Evolutionary conservation across 2,797 vertebrate genomes (phyloP), one percentile per base, ranked within the genome.

Genomic region (Onychomys leucogaster): DNA sequence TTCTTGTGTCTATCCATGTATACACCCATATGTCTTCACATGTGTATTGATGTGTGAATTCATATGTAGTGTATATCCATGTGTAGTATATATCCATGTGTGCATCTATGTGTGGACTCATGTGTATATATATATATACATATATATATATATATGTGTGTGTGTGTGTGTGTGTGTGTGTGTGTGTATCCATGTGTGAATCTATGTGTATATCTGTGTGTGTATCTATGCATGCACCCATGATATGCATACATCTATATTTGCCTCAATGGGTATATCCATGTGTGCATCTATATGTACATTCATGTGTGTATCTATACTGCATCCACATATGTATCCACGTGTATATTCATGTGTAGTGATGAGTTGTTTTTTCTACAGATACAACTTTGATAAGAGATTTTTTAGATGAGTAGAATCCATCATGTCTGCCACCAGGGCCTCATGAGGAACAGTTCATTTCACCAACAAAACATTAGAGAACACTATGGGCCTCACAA

Each of bases 181-280:
- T n/a, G n/a, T n/a, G n/a, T n/a, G n/a, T 23, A 14, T 34, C 32
- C 32, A 6, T 85, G 41, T 27, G 2, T 49, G 6, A 5, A 52
- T 71, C 46, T 4, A n/a, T n/a, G 29, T n/a, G 19, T 67, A 0
- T 10, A 29, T 17, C 13, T 12, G 37, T 29, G 14, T 14, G 25
- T 63, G 19, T 41, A 41, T 43, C 2, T 19, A 17, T 32, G 1
- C 6, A 5, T 59, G 6, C 23, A 41, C 43, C 37, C 0, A 4
- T 61, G 10, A 4, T 19, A 10, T 32, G 4, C 2, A 8, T 19
- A 13, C 16, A 34, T 8, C 11, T 2, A 8, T 11, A 14, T 6
- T 6, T 46, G 80, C 23, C 41, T 82, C 55, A 11, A 32, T 19
- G 6, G 17, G 55, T 37, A n/a, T 25, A 55, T 29, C 29, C 17